Evolutionary conservation across 1,140 invertebrate genomes (phyloP).

Genomic region (Drosophila sucinea): DNA sequence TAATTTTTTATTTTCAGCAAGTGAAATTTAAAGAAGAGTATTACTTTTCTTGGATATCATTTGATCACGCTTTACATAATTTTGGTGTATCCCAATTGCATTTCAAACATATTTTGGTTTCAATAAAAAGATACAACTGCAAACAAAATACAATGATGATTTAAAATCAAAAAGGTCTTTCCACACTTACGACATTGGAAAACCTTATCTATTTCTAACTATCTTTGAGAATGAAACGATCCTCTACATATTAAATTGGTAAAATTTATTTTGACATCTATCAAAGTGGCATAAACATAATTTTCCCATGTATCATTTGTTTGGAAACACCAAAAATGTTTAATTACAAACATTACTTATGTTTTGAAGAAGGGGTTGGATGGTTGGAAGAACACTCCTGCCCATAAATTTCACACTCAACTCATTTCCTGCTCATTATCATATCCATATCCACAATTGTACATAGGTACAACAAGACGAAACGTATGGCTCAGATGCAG

Average conservation of each 20-base stretch:
- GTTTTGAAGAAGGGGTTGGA: constrained; percentile 33
- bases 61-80: too few relatives aligned
- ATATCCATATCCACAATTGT: constrained; percentile 64
- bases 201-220: too few relatives aligned
- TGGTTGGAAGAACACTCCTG: constrained; percentile 56
- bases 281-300: constrained; percentile 35
- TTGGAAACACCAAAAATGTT: constrained; percentile 38
- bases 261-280: constrained; percentile 43
- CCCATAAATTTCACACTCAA: constrained; percentile 78
- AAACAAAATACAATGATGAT: too few relatives aligned
- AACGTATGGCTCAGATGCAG: constrained; percentile 2
- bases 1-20: too few relatives aligned
- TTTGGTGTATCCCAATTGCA: too few relatives aligned
- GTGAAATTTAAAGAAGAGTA: too few relatives aligned
- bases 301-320: constrained; percentile 46
- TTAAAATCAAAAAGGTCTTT: too few relatives aligned
- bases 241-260: background rate
- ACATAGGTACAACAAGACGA: constrained; percentile 19
- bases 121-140: too few relatives aligned
- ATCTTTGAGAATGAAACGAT: background rate
- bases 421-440: constrained; percentile 80
- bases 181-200: too few relatives aligned
- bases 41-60: too few relatives aligned
- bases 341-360: constrained; percentile 73
- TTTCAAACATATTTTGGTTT: too few relatives aligned